Evolutionary conservation across 1,140 invertebrate genomes (phyloP).

Genomic region (Cephus cinctus): DNA sequence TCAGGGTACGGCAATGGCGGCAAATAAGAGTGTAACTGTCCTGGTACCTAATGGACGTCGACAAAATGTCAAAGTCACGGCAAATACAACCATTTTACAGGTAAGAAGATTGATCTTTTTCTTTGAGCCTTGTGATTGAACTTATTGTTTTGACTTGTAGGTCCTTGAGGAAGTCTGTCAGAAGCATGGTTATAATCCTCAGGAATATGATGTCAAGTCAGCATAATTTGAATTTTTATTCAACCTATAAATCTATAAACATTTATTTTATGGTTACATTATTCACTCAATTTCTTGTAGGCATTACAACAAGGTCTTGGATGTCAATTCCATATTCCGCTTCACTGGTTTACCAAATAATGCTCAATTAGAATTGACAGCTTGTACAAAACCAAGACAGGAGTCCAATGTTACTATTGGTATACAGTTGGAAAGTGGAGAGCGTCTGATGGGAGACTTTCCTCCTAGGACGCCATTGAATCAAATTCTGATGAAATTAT

Average conservation of each 20-base stretch:
- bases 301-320: slow-evolving; percentile 73
- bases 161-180: slow-evolving; percentile 77
- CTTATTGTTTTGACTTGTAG: slow-evolving; percentile 49
- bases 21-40: slow-evolving; percentile 56
- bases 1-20: slow-evolving; percentile 39
- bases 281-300: slow-evolving; percentile 38
- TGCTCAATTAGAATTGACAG: slow-evolving; percentile 75
- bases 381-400: slow-evolving; percentile 62
- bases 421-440: slow-evolving; percentile 72
- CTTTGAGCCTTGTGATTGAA: slow-evolving; percentile 3
- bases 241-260: not conserved
- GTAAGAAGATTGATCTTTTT: slow-evolving; percentile 42
- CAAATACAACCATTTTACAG: slow-evolving; percentile 71
- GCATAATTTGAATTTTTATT: slow-evolving; percentile 14
- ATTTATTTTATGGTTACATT: slow-evolving; percentile 8
- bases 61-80: slow-evolving; percentile 67
- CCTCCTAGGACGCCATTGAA: slow-evolving; percentile 62
- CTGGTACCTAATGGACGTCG: slow-evolving; percentile 68
- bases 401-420: slow-evolving; percentile 66
- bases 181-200: slow-evolving; percentile 69
- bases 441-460: slow-evolving; percentile 63
- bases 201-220: slow-evolving; percentile 73
- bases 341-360: slow-evolving; percentile 83
- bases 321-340: slow-evolving; percentile 68
- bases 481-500: slow-evolving; percentile 65